Base-by-base conservation (phyloP, 2,113 vertebrate species). In the Xiphorhynchus elegans region DNA sequence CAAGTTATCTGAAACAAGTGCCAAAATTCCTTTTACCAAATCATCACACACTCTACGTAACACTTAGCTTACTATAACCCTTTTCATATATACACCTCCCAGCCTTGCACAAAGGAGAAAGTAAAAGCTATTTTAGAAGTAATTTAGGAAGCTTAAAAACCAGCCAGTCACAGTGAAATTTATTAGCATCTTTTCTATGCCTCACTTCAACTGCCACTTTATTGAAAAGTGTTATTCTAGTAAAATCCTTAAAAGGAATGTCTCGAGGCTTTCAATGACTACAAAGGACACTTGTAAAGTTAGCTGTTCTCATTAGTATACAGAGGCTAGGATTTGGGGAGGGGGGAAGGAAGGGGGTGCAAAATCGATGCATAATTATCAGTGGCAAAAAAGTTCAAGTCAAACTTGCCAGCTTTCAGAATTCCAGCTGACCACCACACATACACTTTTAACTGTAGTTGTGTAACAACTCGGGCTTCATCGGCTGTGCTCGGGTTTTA, bases 261-360 rank as follows among this genome's bases (percentile, higher is more conserved):
- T 93, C 96, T 94, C 23, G 1, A 84, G 96, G 93, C 88, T 96
- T 95, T 96, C 95, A 94, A 40, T 81, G 92, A 89, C 92, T 95
- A 96, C 93, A 96, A 96, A 97, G 90, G 92, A 86, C 93, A 96
- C 92, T 97, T 97, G 92, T 90, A 96, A 96, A 96, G 95, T 96
- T 96, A 90, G 96, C 93, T 95, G 95, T 95, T 96, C 93, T 96
- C 93, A 96, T 96, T 95, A 96, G 93, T 95, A 95, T 88, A 96
- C 80, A 87, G 88, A 79, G 72, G 56, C 60, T 74, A 62, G 73
- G 79, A 64, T 68, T 70, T 90, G 90, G 76, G 64, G 44, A 75
- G 63, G 33, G 14, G 31, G 69, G 20, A 67, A 3, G 7, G 10
- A 46, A 59, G 72, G 68, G 68, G 83, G 47, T 39, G 82, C 59